Percentiles rank a stretch among this genome's conserved stretches.
phyloP scores from a whole-genome alignment of 2,888 invertebrate species.

The Melanostoma scalare region DNA sequence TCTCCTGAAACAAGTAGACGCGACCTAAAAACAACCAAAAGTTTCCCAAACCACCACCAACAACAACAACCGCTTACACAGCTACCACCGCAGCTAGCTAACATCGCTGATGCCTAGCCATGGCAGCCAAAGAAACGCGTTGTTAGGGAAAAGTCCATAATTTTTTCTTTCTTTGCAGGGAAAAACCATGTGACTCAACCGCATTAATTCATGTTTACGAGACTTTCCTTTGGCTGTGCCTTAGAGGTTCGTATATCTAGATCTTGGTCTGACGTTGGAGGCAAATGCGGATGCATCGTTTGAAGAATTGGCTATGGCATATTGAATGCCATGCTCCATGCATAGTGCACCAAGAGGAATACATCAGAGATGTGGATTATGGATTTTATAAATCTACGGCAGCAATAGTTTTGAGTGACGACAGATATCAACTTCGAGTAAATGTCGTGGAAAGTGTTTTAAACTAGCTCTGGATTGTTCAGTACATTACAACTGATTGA shows the following conservation, averaged over 20 bases:
- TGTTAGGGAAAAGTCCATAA: conserved; percentile 68
- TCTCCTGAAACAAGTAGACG: conserved; percentile 69
- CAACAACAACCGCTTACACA: not conserved
- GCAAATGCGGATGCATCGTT: conserved; percentile 66
- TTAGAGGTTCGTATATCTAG: conserved; percentile 63
- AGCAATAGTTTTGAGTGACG: conserved; percentile 44
- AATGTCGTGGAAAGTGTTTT: conserved; percentile 67
- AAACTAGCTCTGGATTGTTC: conserved; percentile 20
- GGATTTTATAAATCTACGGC: conserved; percentile 26
- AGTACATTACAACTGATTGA: conserved; percentile 46
- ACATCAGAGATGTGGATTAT: conserved; percentile 33
- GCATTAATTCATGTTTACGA: conserved; percentile 73
- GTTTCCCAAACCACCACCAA: conserved; percentile 20
- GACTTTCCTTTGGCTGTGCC: conserved; percentile 66
- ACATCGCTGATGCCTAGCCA: conserved; percentile 7
- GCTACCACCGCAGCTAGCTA: conserved; percentile 4
- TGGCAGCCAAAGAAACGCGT: conserved; percentile 27
- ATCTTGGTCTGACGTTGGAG: conserved; percentile 66
- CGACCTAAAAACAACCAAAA: conserved; percentile 64
- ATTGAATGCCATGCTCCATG: conserved; percentile 7
- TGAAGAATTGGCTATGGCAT: conserved; percentile 9
- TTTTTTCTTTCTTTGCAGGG: conserved; percentile 44
- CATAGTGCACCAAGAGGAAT: conserved; percentile 40
- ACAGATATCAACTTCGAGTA: conserved; percentile 50
- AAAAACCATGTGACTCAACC: conserved; percentile 67